Percentiles rank a stretch among this genome's conserved stretches.
Evolutionary conservation across 2,113 vertebrate genomes (phyloP).

Genomic region (Electrona antarctica): DNA sequence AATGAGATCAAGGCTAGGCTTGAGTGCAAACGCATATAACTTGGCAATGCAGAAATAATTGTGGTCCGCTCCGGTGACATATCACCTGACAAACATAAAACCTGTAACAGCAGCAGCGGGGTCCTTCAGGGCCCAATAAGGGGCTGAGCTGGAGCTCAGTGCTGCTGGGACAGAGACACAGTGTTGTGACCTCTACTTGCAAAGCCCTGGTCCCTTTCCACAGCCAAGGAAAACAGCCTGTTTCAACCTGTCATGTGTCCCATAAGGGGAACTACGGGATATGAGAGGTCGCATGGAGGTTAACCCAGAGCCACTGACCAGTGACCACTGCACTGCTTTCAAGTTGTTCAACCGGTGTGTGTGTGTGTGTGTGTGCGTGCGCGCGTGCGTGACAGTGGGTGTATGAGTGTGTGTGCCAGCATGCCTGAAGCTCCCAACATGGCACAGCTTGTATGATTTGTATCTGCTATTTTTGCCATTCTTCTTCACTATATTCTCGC

Average conservation of each 20-base stretch:
- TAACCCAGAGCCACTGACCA: neutral
- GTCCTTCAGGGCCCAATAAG: conserved; percentile 18
- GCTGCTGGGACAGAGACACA: conserved; percentile 5
- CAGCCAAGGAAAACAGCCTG: neutral
- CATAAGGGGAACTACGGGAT: neutral
- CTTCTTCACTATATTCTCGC: too few species aligned
- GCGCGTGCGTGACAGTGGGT: neutral
- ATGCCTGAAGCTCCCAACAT: too few species aligned
- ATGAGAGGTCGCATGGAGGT: neutral
- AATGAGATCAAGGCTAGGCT: conserved; percentile 24
- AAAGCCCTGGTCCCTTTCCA: neutral
- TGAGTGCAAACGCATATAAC: conserved; percentile 8
- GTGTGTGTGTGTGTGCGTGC: neutral
- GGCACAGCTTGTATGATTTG: too few species aligned
- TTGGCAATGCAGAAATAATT: conserved; percentile 29
- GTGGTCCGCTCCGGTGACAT: conserved; percentile 10
- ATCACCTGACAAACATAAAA: conserved; percentile 28
- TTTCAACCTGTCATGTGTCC: neutral
- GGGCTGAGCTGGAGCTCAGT: conserved; percentile 8
- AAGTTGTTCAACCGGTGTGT: neutral
- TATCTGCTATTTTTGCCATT: too few species aligned
- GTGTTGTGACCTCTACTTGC: neutral
- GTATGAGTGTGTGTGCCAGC: neutral
- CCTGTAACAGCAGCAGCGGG: neutral
- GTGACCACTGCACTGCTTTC: neutral